Conservation (phyloP, 2,797 vertebrate genomes). For the Phoxinus dragarum region DNA sequence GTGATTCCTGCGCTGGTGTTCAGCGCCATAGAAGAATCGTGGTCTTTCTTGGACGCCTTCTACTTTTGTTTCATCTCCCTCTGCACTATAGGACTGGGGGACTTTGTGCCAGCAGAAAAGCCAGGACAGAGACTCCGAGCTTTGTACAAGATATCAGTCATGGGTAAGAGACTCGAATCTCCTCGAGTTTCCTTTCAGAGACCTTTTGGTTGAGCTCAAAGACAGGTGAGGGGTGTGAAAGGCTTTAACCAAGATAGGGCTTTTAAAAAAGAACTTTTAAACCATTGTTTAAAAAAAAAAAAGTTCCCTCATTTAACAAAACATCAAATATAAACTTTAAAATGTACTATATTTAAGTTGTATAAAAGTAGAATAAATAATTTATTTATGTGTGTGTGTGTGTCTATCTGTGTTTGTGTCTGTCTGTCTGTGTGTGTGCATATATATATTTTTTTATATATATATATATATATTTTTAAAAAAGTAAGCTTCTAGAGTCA, state of each 20-base stretch:
- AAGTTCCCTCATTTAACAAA: background rate
- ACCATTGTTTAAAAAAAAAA: no score
- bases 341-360: background rate
- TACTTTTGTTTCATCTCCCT: conserved; percentile 95
- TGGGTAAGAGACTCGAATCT: conserved; percentile 79
- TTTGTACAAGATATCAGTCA: conserved; percentile 87
- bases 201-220: background rate
- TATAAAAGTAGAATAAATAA: no score
- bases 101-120: conserved; percentile 85
- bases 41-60: conserved; percentile 88
- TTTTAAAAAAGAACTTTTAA: no score
- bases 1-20: conserved; percentile 83
- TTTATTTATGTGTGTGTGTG: no score
- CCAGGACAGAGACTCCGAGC: conserved; percentile 74
- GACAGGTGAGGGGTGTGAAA: background rate
- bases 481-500: no score
- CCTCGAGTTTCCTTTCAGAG: background rate
- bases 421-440: no score
- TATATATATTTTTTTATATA: no score
- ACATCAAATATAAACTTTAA: background rate
- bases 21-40: conserved; percentile 76
- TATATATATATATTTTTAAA: no score
- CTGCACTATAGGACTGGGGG: conserved; percentile 91
- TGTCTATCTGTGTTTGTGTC: no score
- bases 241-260: background rate